phyloP scores from a whole-genome alignment of 2,888 invertebrate species.

The Cancer borealis region DNA sequence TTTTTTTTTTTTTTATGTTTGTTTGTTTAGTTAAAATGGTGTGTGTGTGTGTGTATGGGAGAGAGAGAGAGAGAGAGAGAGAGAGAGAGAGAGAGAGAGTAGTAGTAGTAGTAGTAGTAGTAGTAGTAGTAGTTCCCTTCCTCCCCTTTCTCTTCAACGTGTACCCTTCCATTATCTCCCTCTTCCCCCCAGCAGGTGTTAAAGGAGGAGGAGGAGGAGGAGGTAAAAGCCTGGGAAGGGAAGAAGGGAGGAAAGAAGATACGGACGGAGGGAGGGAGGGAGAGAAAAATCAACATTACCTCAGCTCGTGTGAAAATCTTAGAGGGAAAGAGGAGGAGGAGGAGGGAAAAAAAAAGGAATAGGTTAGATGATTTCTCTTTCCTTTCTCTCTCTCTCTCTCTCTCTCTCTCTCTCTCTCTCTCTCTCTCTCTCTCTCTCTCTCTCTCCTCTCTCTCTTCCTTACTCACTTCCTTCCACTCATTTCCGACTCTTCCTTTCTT shows the following conservation, averaged over 20 bases:
- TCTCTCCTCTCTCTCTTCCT: not conserved
- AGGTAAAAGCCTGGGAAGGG: conserved; percentile 27
- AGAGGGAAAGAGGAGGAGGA: not conserved
- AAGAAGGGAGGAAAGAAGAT: not conserved
- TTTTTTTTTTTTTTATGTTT: not conserved
- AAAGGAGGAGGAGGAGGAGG: not conserved
- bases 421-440: not conserved
- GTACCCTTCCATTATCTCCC: not conserved
- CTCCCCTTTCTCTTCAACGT: not conserved
- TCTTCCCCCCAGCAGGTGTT: not conserved
- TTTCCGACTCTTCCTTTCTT: not conserved
- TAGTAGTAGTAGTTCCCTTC: not conserved
- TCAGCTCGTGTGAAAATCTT: not conserved
- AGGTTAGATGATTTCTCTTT: not conserved
- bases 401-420: conserved; percentile 5
- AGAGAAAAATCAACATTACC: not conserved
- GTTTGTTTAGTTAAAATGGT: not conserved
- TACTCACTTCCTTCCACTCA: not conserved
- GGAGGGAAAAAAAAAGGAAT: not conserved
- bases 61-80: not conserved
- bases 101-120: conserved; percentile 26
- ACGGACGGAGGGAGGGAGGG: not conserved
- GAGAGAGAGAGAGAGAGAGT: not conserved
- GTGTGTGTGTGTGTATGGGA: not conserved
- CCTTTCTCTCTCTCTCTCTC: not conserved